Conservation (phyloP, 2,113 vertebrate species). For the Rhadina sibilatrix region DNA sequence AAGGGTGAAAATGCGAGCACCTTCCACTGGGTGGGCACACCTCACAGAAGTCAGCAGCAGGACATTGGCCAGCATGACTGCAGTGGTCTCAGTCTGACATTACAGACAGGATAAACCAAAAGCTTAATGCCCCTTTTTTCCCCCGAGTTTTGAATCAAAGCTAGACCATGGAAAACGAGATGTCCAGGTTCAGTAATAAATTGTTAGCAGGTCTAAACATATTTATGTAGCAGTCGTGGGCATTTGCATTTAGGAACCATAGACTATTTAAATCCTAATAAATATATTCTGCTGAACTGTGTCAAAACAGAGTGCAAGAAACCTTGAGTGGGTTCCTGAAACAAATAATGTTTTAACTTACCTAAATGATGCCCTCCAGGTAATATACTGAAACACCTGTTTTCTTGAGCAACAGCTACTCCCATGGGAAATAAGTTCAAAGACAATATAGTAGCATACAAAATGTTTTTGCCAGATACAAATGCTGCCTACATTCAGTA, state of each 20-base stretch:
- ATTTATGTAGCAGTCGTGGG: slow-evolving; percentile 27
- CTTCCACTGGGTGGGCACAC: not conserved
- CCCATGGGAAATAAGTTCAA: slow-evolving; percentile 72
- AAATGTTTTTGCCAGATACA: slow-evolving; percentile 60
- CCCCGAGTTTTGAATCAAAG: not conserved
- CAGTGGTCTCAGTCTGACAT: not conserved
- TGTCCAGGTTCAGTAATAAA: slow-evolving; percentile 25
- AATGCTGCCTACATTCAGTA: slow-evolving; percentile 49
- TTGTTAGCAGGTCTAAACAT: slow-evolving; percentile 61
- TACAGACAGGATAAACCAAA: not conserved
- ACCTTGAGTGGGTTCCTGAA: slow-evolving; percentile 60
- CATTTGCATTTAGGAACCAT: slow-evolving; percentile 59
- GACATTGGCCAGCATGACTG: fast-evolving
- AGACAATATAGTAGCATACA: slow-evolving; percentile 55
- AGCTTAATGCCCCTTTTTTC: not conserved
- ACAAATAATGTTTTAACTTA: slow-evolving; percentile 64
- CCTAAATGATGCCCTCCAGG: slow-evolving; percentile 53
- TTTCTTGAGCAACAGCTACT: slow-evolving; percentile 68
- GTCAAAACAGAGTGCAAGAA: slow-evolving; percentile 67
- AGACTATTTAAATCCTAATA: slow-evolving; percentile 62
- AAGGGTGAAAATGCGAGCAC: fast-evolving
- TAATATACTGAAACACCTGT: slow-evolving; percentile 65
- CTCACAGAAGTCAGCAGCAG: not conserved
- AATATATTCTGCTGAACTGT: slow-evolving; percentile 56
- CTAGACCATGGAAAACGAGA: not conserved